A percentile compares a stretch with the other conserved stretches of the same genome.
phyloP scores from a whole-genome alignment of 2,797 vertebrate species.

The Oreochromis grahami region DNA sequence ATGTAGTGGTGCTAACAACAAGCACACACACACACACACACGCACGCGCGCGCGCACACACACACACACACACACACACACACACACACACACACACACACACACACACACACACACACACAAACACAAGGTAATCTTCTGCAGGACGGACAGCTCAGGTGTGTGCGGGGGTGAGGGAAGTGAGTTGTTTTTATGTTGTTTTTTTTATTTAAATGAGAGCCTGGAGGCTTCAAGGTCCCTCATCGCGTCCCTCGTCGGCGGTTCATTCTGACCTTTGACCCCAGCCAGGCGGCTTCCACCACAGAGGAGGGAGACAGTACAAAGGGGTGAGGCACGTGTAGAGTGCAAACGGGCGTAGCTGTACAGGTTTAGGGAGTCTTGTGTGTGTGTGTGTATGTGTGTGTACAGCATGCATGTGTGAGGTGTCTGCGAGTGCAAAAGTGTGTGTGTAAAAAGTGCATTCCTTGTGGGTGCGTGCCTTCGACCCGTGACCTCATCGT shows the following conservation, averaged over 20 bases:
- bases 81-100: not conserved
- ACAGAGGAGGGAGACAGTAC: slow-evolving; percentile 11
- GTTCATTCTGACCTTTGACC: slow-evolving; percentile 76
- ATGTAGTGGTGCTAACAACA: slow-evolving; percentile 68
- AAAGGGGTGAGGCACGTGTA: slow-evolving; percentile 33
- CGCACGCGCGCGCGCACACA: no score
- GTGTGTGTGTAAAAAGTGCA: slow-evolving; percentile 53
- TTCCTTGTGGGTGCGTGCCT: slow-evolving; percentile 22
- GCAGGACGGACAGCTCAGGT: slow-evolving; percentile 39
- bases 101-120: not conserved
- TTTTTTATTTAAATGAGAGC: not conserved
- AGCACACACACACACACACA: no score
- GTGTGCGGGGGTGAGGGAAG: not conserved
- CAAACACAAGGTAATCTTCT: slow-evolving; percentile 33
- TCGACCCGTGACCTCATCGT: slow-evolving; percentile 2
- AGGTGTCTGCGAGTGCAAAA: slow-evolving; percentile 35
- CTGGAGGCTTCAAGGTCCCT: slow-evolving; percentile 60
- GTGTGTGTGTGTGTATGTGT: not conserved
- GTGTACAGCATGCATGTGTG: slow-evolving; percentile 48
- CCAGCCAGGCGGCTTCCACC: slow-evolving; percentile 3
- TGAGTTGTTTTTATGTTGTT: not conserved
- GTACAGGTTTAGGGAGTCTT: slow-evolving; percentile 1
- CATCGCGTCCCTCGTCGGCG: slow-evolving; percentile 58
- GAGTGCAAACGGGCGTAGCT: slow-evolving; percentile 28
- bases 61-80: not conserved